Conservation (phyloP, 2,888 invertebrate species). For the Thelaira solivaga region DNA sequence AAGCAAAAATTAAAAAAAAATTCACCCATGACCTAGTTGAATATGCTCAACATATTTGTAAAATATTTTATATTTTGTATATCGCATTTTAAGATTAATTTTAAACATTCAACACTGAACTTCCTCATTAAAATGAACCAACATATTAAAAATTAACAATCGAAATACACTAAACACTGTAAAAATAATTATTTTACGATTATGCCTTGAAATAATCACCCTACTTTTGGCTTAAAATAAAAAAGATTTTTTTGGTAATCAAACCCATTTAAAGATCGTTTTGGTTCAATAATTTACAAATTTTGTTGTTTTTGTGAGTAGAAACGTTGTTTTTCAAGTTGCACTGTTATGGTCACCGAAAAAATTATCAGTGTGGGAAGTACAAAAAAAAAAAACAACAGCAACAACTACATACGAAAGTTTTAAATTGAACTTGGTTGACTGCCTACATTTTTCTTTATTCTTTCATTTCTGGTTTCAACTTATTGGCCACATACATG, state of each 20-base stretch:
- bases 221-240: not conserved
- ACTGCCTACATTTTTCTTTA: not conserved
- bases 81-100: no score
- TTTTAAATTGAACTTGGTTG: constrained; percentile 56
- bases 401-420: no score
- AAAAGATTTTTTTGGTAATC: not conserved
- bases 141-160: not conserved
- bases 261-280: not conserved
- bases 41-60: no score
- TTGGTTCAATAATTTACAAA: constrained; percentile 50
- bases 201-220: constrained; percentile 9
- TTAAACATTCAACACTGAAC: no score
- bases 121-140: constrained; percentile 9
- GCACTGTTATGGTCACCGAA: constrained; percentile 53
- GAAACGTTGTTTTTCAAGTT: constrained; percentile 1
- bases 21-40: no score
- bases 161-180: not conserved
- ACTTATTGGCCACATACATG: constrained; percentile 22
- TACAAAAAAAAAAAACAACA: constrained; percentile 35
- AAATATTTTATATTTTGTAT: no score
- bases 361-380: constrained; percentile 51
- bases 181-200: not conserved
- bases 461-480: constrained; percentile 50
- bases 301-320: not conserved
- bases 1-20: no score